Evolutionary conservation across 2,888 invertebrate species (phyloP).

Genomic region (Callyntrura sp.): DNA sequence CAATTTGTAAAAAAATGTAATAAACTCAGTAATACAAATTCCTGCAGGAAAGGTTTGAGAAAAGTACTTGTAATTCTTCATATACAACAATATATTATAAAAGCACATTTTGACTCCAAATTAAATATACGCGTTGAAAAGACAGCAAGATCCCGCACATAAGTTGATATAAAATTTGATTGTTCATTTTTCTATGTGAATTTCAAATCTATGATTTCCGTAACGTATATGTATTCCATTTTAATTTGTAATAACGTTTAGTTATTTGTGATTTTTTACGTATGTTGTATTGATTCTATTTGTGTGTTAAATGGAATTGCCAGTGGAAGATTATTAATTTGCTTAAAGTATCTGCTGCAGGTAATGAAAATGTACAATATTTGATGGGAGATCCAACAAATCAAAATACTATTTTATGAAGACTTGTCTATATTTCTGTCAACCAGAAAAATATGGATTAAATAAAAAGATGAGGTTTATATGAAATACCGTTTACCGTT

Average conservation of each 20-base stretch:
- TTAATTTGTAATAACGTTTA: constrained; percentile 52
- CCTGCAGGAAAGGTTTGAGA: constrained; percentile 72
- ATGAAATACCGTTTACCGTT: not conserved
- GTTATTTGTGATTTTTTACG: constrained; percentile 68
- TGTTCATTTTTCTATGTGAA: constrained; percentile 47
- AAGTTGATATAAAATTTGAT: constrained; percentile 39
- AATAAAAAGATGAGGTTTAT: constrained; percentile 66
- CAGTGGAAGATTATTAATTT: constrained; percentile 50
- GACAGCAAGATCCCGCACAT: constrained; percentile 58
- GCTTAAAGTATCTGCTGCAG: constrained; percentile 62
- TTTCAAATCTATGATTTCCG: constrained; percentile 44
- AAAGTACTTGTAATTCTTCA: constrained; percentile 28
- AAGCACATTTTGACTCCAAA: not conserved
- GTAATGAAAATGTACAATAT: constrained; percentile 72
- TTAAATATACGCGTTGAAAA: constrained; percentile 40
- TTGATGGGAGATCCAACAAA: constrained; percentile 68
- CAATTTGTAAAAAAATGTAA: constrained; percentile 53
- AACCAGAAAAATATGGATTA: constrained; percentile 43
- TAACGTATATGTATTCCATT: constrained; percentile 55
- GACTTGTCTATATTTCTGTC: constrained; percentile 70
- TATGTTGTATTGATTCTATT: constrained; percentile 30
- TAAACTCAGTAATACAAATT: constrained; percentile 51
- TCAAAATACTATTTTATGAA: constrained; percentile 75
- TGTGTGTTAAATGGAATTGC: not conserved
- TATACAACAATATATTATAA: constrained; percentile 8